Conservation (phyloP, 1,140 invertebrate genomes). For the Lepidotrigona ventralis region DNA sequence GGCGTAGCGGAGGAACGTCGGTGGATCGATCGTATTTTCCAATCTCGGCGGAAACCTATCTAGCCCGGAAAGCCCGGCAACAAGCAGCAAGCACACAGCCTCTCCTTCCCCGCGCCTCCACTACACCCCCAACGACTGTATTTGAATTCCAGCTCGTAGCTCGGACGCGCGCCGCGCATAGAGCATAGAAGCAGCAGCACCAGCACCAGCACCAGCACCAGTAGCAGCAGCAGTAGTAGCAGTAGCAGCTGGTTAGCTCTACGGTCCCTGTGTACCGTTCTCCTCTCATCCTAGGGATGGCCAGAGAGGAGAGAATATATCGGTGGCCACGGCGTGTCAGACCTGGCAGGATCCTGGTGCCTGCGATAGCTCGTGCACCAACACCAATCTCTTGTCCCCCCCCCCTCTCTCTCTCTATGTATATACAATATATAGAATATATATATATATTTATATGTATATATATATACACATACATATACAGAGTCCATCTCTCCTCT, state of each 20-base stretch:
- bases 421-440: neutral
- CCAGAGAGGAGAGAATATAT: slow-evolving; percentile 10
- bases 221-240: neutral
- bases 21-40: slow-evolving; percentile 70
- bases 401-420: neutral
- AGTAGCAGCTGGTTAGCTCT: slow-evolving; percentile 15
- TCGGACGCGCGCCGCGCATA: slow-evolving; percentile 54
- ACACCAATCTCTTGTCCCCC: slow-evolving; percentile 6
- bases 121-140: slow-evolving; percentile 57
- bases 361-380: slow-evolving; percentile 45
- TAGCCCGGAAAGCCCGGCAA: slow-evolving; percentile 51
- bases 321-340: slow-evolving; percentile 51
- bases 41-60: slow-evolving; percentile 67
- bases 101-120: neutral
- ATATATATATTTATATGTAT: neutral
- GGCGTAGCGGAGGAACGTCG: slow-evolving; percentile 32
- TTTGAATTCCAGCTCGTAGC: slow-evolving; percentile 69
- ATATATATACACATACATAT: neutral
- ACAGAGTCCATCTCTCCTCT: neutral
- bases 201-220: too few relatives aligned
- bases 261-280: slow-evolving; percentile 15
- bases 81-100: neutral
- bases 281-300: slow-evolving; percentile 33
- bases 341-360: slow-evolving; percentile 51
- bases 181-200: slow-evolving; percentile 41